phyloP scores from a whole-genome alignment of 2,888 invertebrate genomes.

The Eristalis pertinax region DNA sequence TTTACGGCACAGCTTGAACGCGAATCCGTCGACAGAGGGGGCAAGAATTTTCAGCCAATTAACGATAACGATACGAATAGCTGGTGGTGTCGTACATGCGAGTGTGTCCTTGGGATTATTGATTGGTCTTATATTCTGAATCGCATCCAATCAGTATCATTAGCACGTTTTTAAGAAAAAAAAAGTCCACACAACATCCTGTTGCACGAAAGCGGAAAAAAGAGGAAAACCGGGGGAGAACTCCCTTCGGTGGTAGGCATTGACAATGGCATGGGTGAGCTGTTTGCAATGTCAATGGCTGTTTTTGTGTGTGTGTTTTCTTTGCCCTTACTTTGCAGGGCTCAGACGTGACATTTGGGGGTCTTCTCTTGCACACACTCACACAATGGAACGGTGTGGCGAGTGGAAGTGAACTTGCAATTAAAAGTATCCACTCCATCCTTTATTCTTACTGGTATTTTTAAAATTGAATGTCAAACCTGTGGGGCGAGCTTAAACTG shows the following conservation, averaged over 20 bases:
- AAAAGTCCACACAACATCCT: constrained; percentile 25
- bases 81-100: neutral
- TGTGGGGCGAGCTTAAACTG: constrained; percentile 2
- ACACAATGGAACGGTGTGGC: neutral
- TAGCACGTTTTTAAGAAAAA: neutral
- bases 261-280: constrained; percentile 11
- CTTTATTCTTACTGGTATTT: constrained; percentile 4
- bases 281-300: constrained; percentile 58
- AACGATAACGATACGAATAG: neutral
- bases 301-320: constrained; percentile 9
- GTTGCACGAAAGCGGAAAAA: constrained; percentile 31
- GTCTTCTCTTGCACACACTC: constrained; percentile 1
- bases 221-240: neutral
- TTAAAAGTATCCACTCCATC: constrained; percentile 37
- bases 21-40: neutral
- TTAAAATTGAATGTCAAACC: constrained; percentile 35
- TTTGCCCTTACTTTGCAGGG: constrained; percentile 57
- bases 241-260: constrained; percentile 1
- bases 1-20: neutral
- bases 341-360: constrained; percentile 64
- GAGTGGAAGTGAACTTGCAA: constrained; percentile 27
- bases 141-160: neutral
- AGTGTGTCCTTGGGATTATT: neutral
- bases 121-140: neutral
- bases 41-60: neutral